Evolutionary conservation across 2,888 invertebrate species (phyloP).

Genomic region (Pachliopta kotzebuea): DNA sequence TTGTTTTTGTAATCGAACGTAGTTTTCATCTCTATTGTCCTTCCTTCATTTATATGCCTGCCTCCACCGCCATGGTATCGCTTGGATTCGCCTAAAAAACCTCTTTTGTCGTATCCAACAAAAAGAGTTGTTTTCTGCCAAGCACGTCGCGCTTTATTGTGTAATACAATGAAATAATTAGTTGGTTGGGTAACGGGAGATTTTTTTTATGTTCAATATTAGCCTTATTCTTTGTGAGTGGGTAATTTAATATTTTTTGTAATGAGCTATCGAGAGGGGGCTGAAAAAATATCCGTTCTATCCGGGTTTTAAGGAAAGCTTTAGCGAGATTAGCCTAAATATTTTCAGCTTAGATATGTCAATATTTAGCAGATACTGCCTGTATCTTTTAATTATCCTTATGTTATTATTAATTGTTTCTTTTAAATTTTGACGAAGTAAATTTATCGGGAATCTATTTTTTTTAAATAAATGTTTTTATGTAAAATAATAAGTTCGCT

Average conservation of each 20-base stretch:
- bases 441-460: too few relatives aligned
- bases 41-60: slow-evolving; percentile 55
- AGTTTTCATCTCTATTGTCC: slow-evolving; percentile 36
- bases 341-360: slow-evolving; percentile 14
- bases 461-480: too few relatives aligned
- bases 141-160: slow-evolving; percentile 68
- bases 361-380: too few relatives aligned
- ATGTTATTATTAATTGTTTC: too few relatives aligned
- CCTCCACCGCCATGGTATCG: slow-evolving; percentile 61
- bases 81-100: slow-evolving; percentile 58
- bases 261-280: slow-evolving; percentile 58
- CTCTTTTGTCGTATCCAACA: slow-evolving; percentile 59
- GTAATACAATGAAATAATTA: slow-evolving; percentile 75
- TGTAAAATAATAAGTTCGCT: too few relatives aligned
- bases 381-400: too few relatives aligned
- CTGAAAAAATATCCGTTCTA: slow-evolving; percentile 55
- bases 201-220: slow-evolving; percentile 51
- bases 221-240: slow-evolving; percentile 62
- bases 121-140: slow-evolving; percentile 70
- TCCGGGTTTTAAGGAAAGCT: slow-evolving; percentile 46
- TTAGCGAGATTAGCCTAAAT: slow-evolving; percentile 39
- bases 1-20: slow-evolving; percentile 22
- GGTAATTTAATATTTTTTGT: slow-evolving; percentile 79
- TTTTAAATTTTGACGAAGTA: too few relatives aligned
- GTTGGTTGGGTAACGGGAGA: slow-evolving; percentile 69